Base-by-base conservation (phyloP, 1,140 invertebrate genomes). In the Macrobrachium nipponense region DNA sequence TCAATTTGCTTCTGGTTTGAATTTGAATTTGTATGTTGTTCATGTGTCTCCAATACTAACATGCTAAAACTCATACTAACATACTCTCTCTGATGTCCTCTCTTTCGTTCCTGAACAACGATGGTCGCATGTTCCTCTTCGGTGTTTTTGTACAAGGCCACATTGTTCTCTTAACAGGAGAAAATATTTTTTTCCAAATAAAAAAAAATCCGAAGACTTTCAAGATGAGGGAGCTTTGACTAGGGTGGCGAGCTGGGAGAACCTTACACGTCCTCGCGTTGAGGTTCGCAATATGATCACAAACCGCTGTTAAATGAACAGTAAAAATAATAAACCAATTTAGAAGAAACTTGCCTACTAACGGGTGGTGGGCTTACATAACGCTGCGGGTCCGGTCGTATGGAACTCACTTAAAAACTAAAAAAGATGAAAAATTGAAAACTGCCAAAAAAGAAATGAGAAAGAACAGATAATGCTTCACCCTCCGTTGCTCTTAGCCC, bases 201-300 rank as follows among this genome's bases (percentile, higher is more conserved):
- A 59, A 73, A 36, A 86, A 86, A 83, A 62, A 75, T 79, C 77
- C 77, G 83, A 80, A 86, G 83, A 86, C 60, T 86, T 79, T 73
- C 83, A 80, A 79, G 83, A 51, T 80, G 83, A 82, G 78, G 85
- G 85, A 81, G 85, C 85, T 87, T 87, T 87, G 85, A 87, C 85
- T 87, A 87, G 85, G 85, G 85, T 87, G 85, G 85, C 85, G 85
- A 87, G 85, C 79, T 82, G 85, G 83, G 83, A 86, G 20, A 79
- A 62, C 83, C 83, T 80, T 79, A 80, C 60, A 86, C 83, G 83
- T 86, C 83, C 83, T 70, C 83, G 70, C 83, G 83, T 70, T 51
- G 60, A 80, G 23, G 70, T 76, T 51, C 27, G 27, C 27, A 36
- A 4, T 36, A 36, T 36, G 27, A 36, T 36, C 51, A 51, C 51